Evolutionary conservation across 2,797 vertebrate genomes (phyloP), one percentile per base, ranked within the genome.

Genomic region (Platalea minor): DNA sequence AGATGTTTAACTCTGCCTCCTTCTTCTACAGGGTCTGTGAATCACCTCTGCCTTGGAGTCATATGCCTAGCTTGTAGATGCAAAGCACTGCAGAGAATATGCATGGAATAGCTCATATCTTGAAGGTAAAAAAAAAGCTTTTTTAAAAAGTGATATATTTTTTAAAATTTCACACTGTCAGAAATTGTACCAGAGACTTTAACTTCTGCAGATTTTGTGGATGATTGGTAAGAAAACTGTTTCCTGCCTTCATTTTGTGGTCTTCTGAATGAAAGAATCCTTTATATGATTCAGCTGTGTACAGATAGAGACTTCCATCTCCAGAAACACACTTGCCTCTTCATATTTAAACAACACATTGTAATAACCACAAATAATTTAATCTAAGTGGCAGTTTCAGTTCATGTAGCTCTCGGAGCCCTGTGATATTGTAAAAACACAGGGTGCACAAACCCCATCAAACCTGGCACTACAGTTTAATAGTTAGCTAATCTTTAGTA

Each of bases 61-160:
- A 48, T 48, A 21, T 1, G 1, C 11, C 15, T 9, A 70, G 9
- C 11, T 67, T 59, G 15, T 31, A 81, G 28, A 50, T 28, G 25
- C 56, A 75, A 70, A 91, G 12, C 2, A 3, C 9, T 54, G 35
- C 41, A 68, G 53, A 50, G 48, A 72, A 67, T 21, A 67, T 25
- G 19, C 23, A 33, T 18, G 43, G 31, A 90, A 78, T 33, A 82
- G 10, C 28, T 85, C 39, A 7, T 50, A 45, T 31, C 15, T 37
- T 50, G 17, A 75, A 70, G 31, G 19, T 29, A 75, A 65, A 78
- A 72, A 61, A 23, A 0, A 0, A 78, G 2, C 0, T 3, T 41
- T 61, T 60, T 57, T 4, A 21, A 5, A 18, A 28, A 31, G 3
- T 35, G 2, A 10, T 35, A 4, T 21, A 10, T 48, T 69, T 90